Conservation (phyloP, 2,797 vertebrate genomes). For the Enteromius radiatus region DNA sequence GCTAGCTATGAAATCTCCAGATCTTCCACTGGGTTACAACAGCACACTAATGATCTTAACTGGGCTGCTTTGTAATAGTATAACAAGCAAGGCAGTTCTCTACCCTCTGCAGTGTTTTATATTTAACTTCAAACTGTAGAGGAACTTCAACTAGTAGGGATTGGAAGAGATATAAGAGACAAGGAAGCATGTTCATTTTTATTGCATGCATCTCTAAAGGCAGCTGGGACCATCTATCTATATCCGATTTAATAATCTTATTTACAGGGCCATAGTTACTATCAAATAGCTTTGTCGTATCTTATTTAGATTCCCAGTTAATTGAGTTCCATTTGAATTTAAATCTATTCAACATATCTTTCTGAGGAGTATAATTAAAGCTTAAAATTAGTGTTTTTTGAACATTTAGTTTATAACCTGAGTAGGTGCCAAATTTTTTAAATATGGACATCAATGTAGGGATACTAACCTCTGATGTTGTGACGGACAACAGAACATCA, state of each 20-base stretch:
- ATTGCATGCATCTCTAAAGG: too few relatives aligned
- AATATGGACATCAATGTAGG: background rate
- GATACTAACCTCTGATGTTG: background rate
- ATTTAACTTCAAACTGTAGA: background rate
- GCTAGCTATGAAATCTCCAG: background rate
- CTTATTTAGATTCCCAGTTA: background rate
- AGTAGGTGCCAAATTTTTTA: background rate
- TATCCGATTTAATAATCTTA: too few relatives aligned
- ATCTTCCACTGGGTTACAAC: constrained; percentile 11
- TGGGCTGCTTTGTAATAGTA: constrained; percentile 13
- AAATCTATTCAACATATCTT: background rate
- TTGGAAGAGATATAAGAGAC: background rate
- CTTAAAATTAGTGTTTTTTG: constrained; percentile 1
- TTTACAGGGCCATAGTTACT: background rate
- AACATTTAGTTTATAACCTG: constrained; percentile 1
- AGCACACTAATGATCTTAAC: background rate
- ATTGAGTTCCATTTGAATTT: background rate
- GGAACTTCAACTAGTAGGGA: too few relatives aligned
- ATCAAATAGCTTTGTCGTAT: background rate
- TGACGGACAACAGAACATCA: background rate
- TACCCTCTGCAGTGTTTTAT: background rate
- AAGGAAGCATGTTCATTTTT: too few relatives aligned
- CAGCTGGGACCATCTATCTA: too few relatives aligned
- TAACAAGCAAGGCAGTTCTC: constrained; percentile 1
- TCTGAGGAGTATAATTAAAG: background rate